Evolutionary conservation across 2,797 vertebrate genomes (phyloP).

Genomic region (Ceryle rudis): DNA sequence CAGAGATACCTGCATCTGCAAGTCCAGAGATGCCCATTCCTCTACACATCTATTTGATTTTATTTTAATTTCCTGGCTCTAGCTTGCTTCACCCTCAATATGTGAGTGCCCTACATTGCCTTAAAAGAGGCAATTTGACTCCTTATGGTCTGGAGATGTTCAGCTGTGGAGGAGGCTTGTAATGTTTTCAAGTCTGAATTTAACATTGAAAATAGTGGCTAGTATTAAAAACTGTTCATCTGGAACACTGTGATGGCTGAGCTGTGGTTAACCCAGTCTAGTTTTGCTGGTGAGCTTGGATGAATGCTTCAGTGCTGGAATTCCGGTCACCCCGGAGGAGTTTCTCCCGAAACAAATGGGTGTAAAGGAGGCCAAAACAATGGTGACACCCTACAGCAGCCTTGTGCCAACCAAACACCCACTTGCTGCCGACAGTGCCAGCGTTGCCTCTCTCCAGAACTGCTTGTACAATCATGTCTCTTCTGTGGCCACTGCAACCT

Average conservation of each 20-base stretch:
- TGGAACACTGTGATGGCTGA: background rate
- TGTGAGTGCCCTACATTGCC: background rate
- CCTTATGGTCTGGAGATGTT: background rate
- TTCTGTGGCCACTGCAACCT: background rate
- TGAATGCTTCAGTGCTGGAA: background rate
- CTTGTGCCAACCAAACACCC: background rate
- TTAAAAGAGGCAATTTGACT: background rate
- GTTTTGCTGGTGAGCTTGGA: background rate
- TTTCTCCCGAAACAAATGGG: background rate
- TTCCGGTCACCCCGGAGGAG: background rate
- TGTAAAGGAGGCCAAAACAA: background rate
- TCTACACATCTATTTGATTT: background rate
- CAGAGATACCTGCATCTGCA: background rate
- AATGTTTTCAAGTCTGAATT: background rate
- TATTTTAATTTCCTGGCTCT: background rate
- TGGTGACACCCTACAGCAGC: background rate
- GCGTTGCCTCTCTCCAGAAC: background rate
- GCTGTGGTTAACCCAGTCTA: background rate
- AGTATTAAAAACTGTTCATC: background rate
- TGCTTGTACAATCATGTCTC: background rate
- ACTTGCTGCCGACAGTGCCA: background rate
- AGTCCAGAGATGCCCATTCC: background rate
- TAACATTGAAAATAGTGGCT: background rate
- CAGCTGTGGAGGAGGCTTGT: background rate
- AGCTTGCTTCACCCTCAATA: background rate